These are phyloP conservation scores for Pseudomyrmex dendroicus DNA, from an alignment of 1,140 invertebrate species.

Conservation along the genomic window DNA sequence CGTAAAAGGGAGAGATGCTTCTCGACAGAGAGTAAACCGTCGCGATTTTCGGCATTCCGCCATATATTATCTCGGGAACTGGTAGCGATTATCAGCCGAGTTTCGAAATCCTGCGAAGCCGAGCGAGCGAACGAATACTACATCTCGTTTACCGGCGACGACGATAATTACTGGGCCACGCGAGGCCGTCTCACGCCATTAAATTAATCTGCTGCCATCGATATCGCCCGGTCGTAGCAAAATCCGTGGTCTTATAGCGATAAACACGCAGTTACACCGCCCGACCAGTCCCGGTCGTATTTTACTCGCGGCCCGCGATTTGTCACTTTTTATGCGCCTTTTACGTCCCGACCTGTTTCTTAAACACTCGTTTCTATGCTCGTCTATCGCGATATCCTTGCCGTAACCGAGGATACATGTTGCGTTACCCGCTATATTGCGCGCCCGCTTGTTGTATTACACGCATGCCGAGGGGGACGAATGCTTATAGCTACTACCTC, in stretches of 20 bases:
- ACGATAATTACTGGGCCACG: constrained; percentile 53
- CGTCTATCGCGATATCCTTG: constrained; percentile 7
- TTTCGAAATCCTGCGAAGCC: constrained; percentile 30
- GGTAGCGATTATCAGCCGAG: constrained; percentile 26
- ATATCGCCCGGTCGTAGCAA: constrained; percentile 43
- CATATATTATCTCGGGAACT: constrained; percentile 14
- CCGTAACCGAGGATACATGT: constrained; percentile 15
- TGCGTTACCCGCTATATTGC: constrained; percentile 23
- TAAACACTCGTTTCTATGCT: constrained; percentile 40
- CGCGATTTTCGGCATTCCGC: constrained; percentile 28
- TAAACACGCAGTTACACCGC: constrained; percentile 25
- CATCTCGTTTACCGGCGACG: constrained; percentile 36
- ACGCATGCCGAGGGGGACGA: constrained; percentile 7
- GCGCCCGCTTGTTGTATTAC: not conserved
- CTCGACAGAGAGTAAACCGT: not conserved
- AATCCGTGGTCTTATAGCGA: constrained; percentile 45
- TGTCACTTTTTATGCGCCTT: constrained; percentile 20
- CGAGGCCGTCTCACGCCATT: constrained; percentile 42
- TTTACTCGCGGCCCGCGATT: constrained; percentile 29
- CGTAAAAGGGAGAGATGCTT: not conserved
- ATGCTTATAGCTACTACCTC: constrained; percentile 43
- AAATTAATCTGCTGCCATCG: constrained; percentile 63
- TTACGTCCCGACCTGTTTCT: constrained; percentile 28
- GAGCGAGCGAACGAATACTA: not conserved
- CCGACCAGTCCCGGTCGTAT: constrained; percentile 19